Percentiles rank a stretch among this genome's conserved stretches.
These are phyloP conservation scores for Perca schrenkii DNA, from an alignment of 2,113 vertebrate species.

Conservation along the genomic window DNA sequence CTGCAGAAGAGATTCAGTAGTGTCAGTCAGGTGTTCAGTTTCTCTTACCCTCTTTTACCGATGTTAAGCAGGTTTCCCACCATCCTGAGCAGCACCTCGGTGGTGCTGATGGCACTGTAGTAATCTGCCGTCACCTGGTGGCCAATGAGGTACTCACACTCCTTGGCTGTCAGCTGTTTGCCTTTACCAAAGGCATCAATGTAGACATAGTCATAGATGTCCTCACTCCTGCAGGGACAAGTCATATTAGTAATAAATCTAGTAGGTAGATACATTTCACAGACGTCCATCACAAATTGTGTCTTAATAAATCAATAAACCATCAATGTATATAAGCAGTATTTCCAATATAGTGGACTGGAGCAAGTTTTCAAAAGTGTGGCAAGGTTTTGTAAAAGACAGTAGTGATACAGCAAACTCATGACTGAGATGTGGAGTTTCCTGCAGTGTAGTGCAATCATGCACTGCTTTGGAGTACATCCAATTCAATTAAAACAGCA, in stretches of 20 bases:
- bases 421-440: no score
- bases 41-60: slow-evolving; percentile 93
- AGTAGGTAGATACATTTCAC: neutral
- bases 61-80: slow-evolving; percentile 98
- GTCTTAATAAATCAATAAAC: neutral
- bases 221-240: slow-evolving; percentile 84
- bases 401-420: neutral
- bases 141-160: slow-evolving; percentile 95
- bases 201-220: slow-evolving; percentile 96
- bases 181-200: slow-evolving; percentile 97
- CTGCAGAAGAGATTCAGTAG: neutral
- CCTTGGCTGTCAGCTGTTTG: slow-evolving; percentile 94
- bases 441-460: neutral
- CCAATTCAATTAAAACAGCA: neutral
- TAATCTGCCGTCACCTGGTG: slow-evolving; percentile 96
- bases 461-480: neutral
- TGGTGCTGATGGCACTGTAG: slow-evolving; percentile 93
- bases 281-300: neutral
- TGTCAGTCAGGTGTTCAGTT: neutral
- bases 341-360: neutral
- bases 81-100: slow-evolving; percentile 95
- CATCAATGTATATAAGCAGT: neutral
- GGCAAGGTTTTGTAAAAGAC: neutral
- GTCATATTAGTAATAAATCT: neutral
- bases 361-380: neutral